These are phyloP conservation scores for Tenthredo livida DNA, from an alignment of 2,888 invertebrate species.

Conservation along the genomic window DNA sequence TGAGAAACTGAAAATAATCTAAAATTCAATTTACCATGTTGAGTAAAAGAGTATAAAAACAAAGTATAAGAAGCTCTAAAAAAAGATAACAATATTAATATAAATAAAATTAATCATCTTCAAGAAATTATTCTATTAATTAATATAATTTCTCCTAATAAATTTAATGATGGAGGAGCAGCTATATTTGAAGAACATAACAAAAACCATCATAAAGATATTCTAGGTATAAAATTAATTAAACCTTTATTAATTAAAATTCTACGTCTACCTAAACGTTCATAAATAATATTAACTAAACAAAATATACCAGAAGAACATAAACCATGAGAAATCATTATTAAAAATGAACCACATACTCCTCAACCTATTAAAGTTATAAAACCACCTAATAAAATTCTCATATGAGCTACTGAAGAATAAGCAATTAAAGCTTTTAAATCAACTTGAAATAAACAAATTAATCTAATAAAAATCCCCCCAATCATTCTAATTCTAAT, in stretches of 20 bases:
- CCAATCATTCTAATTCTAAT: slow-evolving; percentile 81
- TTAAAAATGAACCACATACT: slow-evolving; percentile 79
- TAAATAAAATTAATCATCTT: slow-evolving; percentile 80
- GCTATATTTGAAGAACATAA: slow-evolving; percentile 84
- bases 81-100: slow-evolving; percentile 80
- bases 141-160: slow-evolving; percentile 84
- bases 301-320: slow-evolving; percentile 85
- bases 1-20: slow-evolving; percentile 79
- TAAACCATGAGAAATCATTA: slow-evolving; percentile 85
- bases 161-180: slow-evolving; percentile 85
- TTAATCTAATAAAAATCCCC: slow-evolving; percentile 82
- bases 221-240: slow-evolving; percentile 81
- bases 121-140: slow-evolving; percentile 82
- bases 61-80: slow-evolving; percentile 84
- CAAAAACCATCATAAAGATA: slow-evolving; percentile 85
- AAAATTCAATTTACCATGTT: slow-evolving; percentile 82
- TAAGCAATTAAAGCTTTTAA: slow-evolving; percentile 88
- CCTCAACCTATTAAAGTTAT: slow-evolving; percentile 81
- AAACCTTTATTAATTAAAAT: slow-evolving; percentile 83
- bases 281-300: slow-evolving; percentile 84
- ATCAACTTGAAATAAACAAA: slow-evolving; percentile 86
- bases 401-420: slow-evolving; percentile 87
- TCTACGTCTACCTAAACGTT: slow-evolving; percentile 82
- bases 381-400: slow-evolving; percentile 82
- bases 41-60: slow-evolving; percentile 83